These are phyloP conservation scores for Julus scandinavius DNA, from an alignment of 2,888 invertebrate species.

Conservation along the genomic window DNA sequence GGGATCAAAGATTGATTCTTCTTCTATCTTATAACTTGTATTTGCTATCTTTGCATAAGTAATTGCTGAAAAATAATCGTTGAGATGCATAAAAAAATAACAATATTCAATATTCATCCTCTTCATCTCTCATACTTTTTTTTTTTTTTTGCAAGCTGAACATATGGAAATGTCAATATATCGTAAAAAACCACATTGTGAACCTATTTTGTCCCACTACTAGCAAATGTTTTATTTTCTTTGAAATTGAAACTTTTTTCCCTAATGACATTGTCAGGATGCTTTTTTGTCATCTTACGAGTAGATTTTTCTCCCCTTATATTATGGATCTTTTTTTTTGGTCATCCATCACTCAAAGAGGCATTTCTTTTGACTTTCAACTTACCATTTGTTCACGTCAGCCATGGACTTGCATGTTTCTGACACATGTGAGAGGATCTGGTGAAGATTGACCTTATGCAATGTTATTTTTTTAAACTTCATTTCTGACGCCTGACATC, in stretches of 20 bases:
- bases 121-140: background rate
- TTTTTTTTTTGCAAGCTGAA: background rate
- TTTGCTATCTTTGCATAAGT: background rate
- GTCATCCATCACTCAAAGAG: slow-evolving; percentile 33
- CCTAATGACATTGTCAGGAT: slow-evolving; percentile 31
- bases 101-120: background rate
- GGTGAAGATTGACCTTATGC: slow-evolving; percentile 36
- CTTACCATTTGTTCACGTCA: slow-evolving; percentile 40
- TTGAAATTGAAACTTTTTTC: slow-evolving; percentile 38
- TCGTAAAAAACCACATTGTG: background rate
- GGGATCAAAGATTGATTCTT: background rate
- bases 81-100: background rate
- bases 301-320: slow-evolving; percentile 21
- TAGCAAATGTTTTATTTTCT: slow-evolving; percentile 30
- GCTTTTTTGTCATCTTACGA: background rate
- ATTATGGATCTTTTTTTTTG: slow-evolving; percentile 41
- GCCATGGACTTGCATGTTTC: slow-evolving; percentile 31
- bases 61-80: background rate
- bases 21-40: background rate
- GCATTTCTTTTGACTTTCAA: slow-evolving; percentile 40
- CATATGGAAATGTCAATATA: background rate
- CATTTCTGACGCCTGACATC: slow-evolving; percentile 34
- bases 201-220: slow-evolving; percentile 27
- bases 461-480: slow-evolving; percentile 37
- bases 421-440: slow-evolving; percentile 34